These are phyloP conservation scores for Stictocephala bisonia DNA, from an alignment of 2,888 invertebrate species.

Conservation along the genomic window DNA sequence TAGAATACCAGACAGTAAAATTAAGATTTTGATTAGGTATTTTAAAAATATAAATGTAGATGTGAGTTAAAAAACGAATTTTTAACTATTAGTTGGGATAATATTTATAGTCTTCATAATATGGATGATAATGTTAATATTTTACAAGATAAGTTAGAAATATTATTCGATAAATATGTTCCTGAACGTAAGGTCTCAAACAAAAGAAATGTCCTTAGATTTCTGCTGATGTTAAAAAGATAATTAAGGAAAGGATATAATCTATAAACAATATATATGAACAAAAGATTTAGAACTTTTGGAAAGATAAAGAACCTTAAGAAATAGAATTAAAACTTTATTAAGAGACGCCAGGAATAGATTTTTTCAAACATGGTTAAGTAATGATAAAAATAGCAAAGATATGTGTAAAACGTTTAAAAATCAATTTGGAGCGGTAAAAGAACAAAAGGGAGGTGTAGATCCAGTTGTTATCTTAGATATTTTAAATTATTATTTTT, in stretches of 20 bases:
- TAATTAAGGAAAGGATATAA: neutral
- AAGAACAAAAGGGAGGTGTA: neutral
- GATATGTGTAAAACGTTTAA: neutral
- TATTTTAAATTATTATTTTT: conserved; percentile 4
- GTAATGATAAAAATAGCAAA: neutral
- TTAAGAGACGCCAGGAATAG: neutral
- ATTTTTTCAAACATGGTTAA: neutral
- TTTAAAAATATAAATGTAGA: neutral
- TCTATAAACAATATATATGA: neutral
- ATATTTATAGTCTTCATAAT: neutral
- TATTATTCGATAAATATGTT: neutral
- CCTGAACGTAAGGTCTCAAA: neutral
- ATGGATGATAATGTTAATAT: neutral
- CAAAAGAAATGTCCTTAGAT: neutral
- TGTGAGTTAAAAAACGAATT: neutral
- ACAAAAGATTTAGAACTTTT: conserved; percentile 1
- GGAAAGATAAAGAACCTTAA: neutral
- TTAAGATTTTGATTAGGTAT: neutral
- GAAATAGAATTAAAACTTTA: neutral
- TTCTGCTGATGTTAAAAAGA: neutral
- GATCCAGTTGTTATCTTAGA: neutral
- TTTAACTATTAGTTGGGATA: neutral
- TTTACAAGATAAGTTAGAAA: neutral
- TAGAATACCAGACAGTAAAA: neutral
- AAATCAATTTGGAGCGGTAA: neutral